These are phyloP conservation scores for Pogonomyrmex barbatus DNA, from an alignment of 1,140 invertebrate species.

Conservation along the genomic window DNA sequence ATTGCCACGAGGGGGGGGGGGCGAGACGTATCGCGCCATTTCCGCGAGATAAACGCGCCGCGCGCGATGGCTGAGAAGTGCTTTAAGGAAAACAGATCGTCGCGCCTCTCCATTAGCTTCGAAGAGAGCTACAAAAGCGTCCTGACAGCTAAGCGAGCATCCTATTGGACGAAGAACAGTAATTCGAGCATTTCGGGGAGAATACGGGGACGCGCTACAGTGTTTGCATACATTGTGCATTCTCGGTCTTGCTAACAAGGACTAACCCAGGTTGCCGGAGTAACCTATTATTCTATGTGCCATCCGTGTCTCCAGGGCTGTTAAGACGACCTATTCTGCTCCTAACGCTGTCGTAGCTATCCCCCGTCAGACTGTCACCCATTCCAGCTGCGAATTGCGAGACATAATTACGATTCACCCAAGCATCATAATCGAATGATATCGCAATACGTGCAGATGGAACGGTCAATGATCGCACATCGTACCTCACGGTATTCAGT, in stretches of 20 bases:
- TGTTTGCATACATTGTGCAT: slow-evolving; percentile 82
- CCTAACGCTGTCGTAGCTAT: slow-evolving; percentile 67
- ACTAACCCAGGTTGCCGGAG: slow-evolving; percentile 69
- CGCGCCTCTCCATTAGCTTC: slow-evolving; percentile 55
- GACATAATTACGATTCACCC: slow-evolving; percentile 78
- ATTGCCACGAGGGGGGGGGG: slow-evolving; percentile 15
- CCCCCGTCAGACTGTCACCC: slow-evolving; percentile 62
- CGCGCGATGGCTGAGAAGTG: slow-evolving; percentile 39
- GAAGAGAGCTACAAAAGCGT: slow-evolving; percentile 56
- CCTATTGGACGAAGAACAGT: slow-evolving; percentile 72
- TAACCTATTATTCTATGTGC: slow-evolving; percentile 81
- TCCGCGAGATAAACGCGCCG: slow-evolving; percentile 57
- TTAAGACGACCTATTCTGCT: slow-evolving; percentile 78
- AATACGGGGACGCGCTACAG: slow-evolving; percentile 73
- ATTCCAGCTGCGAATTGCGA: slow-evolving; percentile 65
- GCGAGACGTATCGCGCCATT: slow-evolving; percentile 58
- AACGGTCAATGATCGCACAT: slow-evolving; percentile 53
- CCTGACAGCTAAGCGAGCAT: slow-evolving; percentile 50
- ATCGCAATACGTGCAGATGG: slow-evolving; percentile 60
- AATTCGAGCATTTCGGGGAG: slow-evolving; percentile 79
- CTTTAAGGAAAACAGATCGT: slow-evolving; percentile 63
- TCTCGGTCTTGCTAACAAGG: slow-evolving; percentile 78
- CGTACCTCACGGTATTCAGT: slow-evolving; percentile 20
- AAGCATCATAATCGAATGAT: slow-evolving; percentile 76
- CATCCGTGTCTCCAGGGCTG: slow-evolving; percentile 80